Percentiles rank a stretch among this genome's conserved stretches.
Evolutionary conservation across 2,797 vertebrate species (phyloP).

Genomic region (Characodon lateralis): DNA sequence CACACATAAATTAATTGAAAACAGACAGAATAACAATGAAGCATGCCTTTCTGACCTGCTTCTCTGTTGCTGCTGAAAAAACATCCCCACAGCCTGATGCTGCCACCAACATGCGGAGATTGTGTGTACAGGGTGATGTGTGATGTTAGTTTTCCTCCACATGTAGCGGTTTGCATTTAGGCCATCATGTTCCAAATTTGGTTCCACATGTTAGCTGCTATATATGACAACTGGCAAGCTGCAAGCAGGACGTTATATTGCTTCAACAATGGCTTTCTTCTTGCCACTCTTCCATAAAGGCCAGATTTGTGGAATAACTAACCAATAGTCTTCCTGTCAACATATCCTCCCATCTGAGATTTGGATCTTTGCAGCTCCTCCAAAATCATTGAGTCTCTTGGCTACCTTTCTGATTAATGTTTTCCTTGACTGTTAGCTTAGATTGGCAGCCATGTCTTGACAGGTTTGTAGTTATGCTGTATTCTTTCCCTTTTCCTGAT

Average conservation of each 20-base stretch:
- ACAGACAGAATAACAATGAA: background rate
- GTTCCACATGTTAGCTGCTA: no score
- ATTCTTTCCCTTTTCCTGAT: no score
- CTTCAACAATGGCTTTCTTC: background rate
- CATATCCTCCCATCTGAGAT: background rate
- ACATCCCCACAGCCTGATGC: no score
- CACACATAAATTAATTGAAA: background rate
- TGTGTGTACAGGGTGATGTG: no score
- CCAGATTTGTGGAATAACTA: background rate
- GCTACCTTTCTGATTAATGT: background rate
- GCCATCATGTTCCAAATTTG: no score
- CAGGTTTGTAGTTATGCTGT: no score
- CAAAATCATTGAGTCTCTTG: background rate
- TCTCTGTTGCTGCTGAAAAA: background rate
- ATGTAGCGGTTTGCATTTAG: no score
- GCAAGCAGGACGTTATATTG: no score
- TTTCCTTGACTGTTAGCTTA: background rate
- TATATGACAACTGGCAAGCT: no score
- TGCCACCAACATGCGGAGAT: no score
- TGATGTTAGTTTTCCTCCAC: no score
- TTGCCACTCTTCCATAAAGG: background rate
- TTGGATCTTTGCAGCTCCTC: background rate
- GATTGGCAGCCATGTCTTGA: no score
- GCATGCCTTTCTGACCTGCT: background rate
- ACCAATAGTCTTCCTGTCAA: background rate